Conservation (phyloP, 30 jellyfish, hydroid and myxozoan genomes). For the Clytia hemisphaerica region DNA sequence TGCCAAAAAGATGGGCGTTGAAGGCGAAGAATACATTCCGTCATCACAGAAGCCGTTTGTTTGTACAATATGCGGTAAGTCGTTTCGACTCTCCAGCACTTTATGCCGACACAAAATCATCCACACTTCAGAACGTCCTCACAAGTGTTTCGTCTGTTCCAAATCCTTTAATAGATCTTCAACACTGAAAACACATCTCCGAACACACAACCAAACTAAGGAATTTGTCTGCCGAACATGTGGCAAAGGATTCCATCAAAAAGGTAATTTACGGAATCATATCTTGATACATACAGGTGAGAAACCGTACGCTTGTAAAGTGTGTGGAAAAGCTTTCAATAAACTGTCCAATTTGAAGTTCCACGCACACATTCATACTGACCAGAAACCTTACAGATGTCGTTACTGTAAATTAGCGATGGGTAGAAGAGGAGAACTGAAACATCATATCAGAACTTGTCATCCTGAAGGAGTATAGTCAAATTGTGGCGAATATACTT, state of each 20-base stretch:
- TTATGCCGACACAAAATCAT: conserved; percentile 93
- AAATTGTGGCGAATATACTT: too few relatives aligned
- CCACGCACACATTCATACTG: conserved; percentile 83
- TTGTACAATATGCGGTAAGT: conserved; percentile 90
- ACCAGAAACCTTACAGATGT: conserved; percentile 95
- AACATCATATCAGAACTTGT: conserved; percentile 60
- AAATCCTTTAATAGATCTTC: conserved; percentile 96
- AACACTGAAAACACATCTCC: conserved; percentile 83
- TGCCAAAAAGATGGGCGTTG: too few relatives aligned
- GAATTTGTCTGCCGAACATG: conserved; percentile 83
- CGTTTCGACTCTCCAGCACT: conserved; percentile 93
- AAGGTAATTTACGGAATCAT: conserved; percentile 92
- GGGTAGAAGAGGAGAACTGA: conserved; percentile 88
- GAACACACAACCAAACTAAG: conserved; percentile 82
- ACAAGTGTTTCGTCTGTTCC: conserved; percentile 74
- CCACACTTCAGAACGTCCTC: conserved; percentile 96
- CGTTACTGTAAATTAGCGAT: conserved; percentile 82
- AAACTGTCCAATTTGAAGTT: conserved; percentile 87
- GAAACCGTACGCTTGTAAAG: conserved; percentile 68
- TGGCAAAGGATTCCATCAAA: conserved; percentile 98
- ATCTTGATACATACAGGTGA: conserved; percentile 94
- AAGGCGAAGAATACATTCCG: too few relatives aligned
- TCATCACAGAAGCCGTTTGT: conserved; percentile 83
- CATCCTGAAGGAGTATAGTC: conserved; percentile 7
- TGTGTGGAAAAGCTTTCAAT: conserved; percentile 83